These are phyloP conservation scores for Triplophysa rosa DNA, from an alignment of 2,113 vertebrate species.

Conservation along the genomic window DNA sequence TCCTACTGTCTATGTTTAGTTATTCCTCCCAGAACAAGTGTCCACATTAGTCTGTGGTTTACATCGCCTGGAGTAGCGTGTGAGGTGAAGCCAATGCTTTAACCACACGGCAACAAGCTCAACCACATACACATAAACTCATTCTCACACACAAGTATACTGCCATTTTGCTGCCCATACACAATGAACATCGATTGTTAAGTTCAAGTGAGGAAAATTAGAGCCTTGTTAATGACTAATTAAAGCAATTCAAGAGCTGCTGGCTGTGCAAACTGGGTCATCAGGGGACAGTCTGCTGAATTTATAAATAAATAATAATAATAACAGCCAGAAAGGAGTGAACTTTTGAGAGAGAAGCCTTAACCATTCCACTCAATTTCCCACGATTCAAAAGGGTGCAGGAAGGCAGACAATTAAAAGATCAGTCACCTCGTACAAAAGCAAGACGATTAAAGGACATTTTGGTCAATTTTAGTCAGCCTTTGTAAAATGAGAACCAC, in stretches of 20 bases:
- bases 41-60: not conserved
- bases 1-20: not conserved
- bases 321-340: not conserved
- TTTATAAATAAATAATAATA: not conserved
- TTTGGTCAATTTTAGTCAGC: not conserved
- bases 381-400: not conserved
- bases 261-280: slow-evolving; percentile 18
- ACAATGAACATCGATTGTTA: slow-evolving; percentile 28
- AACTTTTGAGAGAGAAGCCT: not conserved
- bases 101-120: not conserved
- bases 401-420: not conserved
- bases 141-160: not conserved
- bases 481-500: not conserved
- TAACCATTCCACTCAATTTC: not conserved
- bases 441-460: not conserved
- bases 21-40: not conserved
- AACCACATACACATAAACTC: slow-evolving; percentile 19
- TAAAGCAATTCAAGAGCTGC: slow-evolving; percentile 21
- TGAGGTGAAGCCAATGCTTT: slow-evolving; percentile 1
- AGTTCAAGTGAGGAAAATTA: slow-evolving; percentile 27
- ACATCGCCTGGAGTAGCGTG: not conserved
- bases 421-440: not conserved
- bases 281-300: not conserved
- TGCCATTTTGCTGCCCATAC: not conserved
- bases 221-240: slow-evolving; percentile 36